Base-by-base conservation (phyloP, 2,797 vertebrate genomes). In the Myiothlypis chrysogaster region DNA sequence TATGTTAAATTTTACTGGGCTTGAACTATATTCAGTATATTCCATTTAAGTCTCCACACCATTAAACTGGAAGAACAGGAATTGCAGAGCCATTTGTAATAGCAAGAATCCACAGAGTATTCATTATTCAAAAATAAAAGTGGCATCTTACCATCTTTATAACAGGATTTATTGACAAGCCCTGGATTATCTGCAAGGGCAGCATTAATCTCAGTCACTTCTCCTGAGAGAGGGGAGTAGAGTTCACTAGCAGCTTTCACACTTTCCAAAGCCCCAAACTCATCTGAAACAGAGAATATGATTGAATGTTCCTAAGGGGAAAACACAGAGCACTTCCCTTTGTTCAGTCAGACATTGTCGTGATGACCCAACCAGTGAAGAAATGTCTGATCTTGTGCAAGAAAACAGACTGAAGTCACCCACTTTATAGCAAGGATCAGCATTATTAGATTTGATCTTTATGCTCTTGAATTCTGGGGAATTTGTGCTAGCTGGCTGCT, bases 241-340 rank as follows among this genome's bases (percentile, higher is more conserved):
- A 99, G 98, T 96, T 99, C 99, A 97, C 99, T 99, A 92, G 99
- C 99, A 96, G 99, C 99, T 97, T 99, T 99, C 73, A 99, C 99
- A 76, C 99, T 99, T 97, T 99, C 99, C 97, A 99, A 97, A 92
- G 99, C 98, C 86, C 99, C 99, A 97, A 99, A 99, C 95, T 99
- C 99, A 97, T 99, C 99, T 99, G 95, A 72, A 97, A 96, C 34
- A 93, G 46, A 94, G 46, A 94, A 91, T 30, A 60, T 0, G 8
- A 65, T 10, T 25, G 11, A 81, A 37, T 0, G 6, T 43, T 92
- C 55, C 17, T 15, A 30, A 75, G 64, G 65, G n/a, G 41, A 83
- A 90, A 64, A 63, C 32, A 88, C 5, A 56, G 66, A 87, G 19
- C 2, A 3, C 37, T 83, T 35, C 6, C 21, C 1, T 30, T 80